These are phyloP conservation scores for Eulemur coronatus DNA, from an alignment of 2,797 vertebrate species.

Conservation along the genomic window DNA sequence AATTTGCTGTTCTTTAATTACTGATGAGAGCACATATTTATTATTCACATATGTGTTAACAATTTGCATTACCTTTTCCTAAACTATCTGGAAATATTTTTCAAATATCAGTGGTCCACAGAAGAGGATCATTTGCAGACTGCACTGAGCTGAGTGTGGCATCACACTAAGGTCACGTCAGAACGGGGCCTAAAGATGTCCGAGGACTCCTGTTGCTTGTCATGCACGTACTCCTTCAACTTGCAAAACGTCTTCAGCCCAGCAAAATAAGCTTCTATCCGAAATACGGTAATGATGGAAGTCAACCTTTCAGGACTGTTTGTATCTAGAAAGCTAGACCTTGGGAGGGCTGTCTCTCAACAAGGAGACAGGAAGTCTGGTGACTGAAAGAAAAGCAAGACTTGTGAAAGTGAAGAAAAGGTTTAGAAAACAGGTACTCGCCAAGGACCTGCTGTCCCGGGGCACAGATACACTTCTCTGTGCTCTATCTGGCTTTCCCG, in stretches of 20 bases:
- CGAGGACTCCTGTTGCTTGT: not conserved
- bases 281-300: not conserved
- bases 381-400: not conserved
- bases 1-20: slow-evolving; percentile 53
- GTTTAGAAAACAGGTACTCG: not conserved
- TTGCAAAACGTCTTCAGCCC: not conserved
- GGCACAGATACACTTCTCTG: not conserved
- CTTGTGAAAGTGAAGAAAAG: not conserved
- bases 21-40: slow-evolving; percentile 20
- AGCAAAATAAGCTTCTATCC: not conserved
- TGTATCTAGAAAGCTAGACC: not conserved
- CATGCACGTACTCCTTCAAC: not conserved
- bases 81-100: slow-evolving; percentile 37
- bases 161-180: not conserved
- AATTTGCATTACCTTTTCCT: slow-evolving; percentile 19
- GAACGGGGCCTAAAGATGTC: not conserved
- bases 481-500: not conserved
- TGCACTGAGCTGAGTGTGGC: not conserved
- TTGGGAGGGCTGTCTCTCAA: not conserved
- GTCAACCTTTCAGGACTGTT: not conserved
- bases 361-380: not conserved
- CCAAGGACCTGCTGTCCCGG: too few species aligned
- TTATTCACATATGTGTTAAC: slow-evolving; percentile 9
- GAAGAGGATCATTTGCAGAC: not conserved
- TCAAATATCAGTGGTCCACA: not conserved